phyloP scores from a whole-genome alignment of 2,888 invertebrate genomes.

The Ctenicera cuprea region DNA sequence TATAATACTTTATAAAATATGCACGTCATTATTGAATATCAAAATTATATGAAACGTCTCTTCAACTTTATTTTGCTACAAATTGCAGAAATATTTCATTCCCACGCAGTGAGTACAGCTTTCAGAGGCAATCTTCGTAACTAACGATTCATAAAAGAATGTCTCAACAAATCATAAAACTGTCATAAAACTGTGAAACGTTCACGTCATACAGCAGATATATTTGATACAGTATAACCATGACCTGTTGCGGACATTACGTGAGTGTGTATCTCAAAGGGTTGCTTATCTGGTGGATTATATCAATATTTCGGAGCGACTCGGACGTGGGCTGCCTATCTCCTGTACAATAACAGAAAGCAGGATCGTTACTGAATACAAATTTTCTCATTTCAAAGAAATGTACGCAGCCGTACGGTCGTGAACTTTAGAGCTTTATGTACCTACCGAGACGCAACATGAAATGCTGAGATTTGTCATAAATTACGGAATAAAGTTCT shows the following conservation, averaged over 20 bases:
- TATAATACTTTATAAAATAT: too few species aligned
- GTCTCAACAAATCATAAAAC: slow-evolving; percentile 32
- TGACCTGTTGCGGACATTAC: slow-evolving; percentile 43
- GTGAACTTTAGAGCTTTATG: slow-evolving; percentile 57
- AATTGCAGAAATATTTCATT: background rate
- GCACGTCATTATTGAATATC: too few species aligned
- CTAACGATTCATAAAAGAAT: slow-evolving; percentile 5
- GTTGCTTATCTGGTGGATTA: slow-evolving; percentile 69
- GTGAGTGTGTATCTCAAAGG: slow-evolving; percentile 56
- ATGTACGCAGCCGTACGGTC: slow-evolving; percentile 62
- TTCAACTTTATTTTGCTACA: background rate
- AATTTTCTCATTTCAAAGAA: slow-evolving; percentile 69
- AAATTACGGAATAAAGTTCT: slow-evolving; percentile 35
- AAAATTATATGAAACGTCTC: too few species aligned
- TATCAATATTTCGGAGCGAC: slow-evolving; percentile 69
- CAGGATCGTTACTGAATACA: slow-evolving; percentile 67
- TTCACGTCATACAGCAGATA: slow-evolving; percentile 16
- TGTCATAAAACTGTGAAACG: slow-evolving; percentile 31
- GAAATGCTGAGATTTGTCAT: slow-evolving; percentile 36
- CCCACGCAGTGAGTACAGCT: background rate
- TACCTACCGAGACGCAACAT: slow-evolving; percentile 42
- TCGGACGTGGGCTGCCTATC: slow-evolving; percentile 70
- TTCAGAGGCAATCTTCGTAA: slow-evolving; percentile 1
- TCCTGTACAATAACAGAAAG: slow-evolving; percentile 64
- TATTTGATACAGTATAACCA: slow-evolving; percentile 40